These are phyloP conservation scores for Xiphorhynchus erythropygius DNA, from an alignment of 2,797 vertebrate species.

Conservation along the genomic window DNA sequence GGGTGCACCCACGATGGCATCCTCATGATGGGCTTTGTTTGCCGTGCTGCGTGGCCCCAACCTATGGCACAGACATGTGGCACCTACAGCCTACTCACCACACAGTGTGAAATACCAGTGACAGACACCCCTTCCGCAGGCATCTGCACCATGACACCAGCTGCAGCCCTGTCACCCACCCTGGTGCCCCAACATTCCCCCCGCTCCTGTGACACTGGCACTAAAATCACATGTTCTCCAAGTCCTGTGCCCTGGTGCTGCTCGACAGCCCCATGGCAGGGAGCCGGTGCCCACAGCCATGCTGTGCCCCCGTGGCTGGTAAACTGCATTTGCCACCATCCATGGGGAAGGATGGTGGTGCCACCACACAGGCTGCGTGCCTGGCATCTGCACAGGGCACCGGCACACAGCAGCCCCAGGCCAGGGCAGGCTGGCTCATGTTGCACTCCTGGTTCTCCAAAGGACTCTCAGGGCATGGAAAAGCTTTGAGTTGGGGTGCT, in stretches of 20 bases:
- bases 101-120: neutral
- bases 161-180: neutral
- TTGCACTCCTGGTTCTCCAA: neutral
- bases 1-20: neutral
- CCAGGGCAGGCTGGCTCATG: neutral
- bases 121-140: neutral
- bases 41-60: rapidly evolving
- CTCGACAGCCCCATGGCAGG: neutral
- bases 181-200: neutral
- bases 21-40: rapidly evolving
- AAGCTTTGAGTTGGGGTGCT: neutral
- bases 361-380: neutral
- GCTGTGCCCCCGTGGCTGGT: rapidly evolving
- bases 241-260: neutral
- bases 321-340: neutral
- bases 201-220: neutral
- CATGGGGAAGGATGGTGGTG: rapidly evolving
- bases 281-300: rapidly evolving
- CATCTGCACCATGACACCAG: rapidly evolving
- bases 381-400: neutral
- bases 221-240: rapidly evolving
- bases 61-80: neutral
- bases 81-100: neutral
- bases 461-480: neutral
- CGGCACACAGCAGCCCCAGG: neutral